Percentiles rank a stretch among this genome's conserved stretches.
Conservation (phyloP, 2,113 vertebrate genomes). For the Capra hircus region DNA sequence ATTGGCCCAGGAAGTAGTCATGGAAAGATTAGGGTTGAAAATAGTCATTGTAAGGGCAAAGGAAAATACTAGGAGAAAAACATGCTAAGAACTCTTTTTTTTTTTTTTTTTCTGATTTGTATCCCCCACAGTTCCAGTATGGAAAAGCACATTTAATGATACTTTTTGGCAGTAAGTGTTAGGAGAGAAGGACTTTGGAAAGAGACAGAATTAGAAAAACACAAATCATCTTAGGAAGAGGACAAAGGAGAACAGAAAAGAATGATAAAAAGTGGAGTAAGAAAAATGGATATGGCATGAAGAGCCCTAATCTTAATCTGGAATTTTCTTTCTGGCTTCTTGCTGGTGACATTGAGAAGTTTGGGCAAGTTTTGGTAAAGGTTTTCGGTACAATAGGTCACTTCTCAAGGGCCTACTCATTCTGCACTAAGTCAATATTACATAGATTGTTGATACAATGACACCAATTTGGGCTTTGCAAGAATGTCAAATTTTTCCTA, state of each 20-base stretch:
- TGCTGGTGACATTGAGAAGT: neutral
- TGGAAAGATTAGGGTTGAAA: neutral
- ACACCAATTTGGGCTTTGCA: neutral
- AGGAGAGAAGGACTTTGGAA: constrained; percentile 38
- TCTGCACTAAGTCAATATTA: neutral
- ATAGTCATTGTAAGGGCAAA: neutral
- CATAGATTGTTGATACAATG: neutral
- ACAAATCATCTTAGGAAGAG: neutral
- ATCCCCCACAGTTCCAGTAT: neutral
- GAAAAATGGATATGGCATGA: neutral
- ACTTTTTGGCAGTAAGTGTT: constrained; percentile 4
- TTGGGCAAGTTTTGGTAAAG: neutral
- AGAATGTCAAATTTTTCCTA: neutral
- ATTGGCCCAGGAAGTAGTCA: neutral
- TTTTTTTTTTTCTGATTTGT: constrained; percentile 17
- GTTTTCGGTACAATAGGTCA: neutral
- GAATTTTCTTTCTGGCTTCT: neutral
- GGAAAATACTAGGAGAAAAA: constrained; percentile 24
- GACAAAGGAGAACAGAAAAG: neutral
- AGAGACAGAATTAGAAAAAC: neutral
- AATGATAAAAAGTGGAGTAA: neutral
- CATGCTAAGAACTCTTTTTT: neutral
- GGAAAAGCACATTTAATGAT: constrained; percentile 47
- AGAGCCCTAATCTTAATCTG: neutral
- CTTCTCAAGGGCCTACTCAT: neutral